Percentiles rank a stretch among this genome's conserved stretches.
Conservation (phyloP, 2,888 invertebrate species). For the Troilus luridus region DNA sequence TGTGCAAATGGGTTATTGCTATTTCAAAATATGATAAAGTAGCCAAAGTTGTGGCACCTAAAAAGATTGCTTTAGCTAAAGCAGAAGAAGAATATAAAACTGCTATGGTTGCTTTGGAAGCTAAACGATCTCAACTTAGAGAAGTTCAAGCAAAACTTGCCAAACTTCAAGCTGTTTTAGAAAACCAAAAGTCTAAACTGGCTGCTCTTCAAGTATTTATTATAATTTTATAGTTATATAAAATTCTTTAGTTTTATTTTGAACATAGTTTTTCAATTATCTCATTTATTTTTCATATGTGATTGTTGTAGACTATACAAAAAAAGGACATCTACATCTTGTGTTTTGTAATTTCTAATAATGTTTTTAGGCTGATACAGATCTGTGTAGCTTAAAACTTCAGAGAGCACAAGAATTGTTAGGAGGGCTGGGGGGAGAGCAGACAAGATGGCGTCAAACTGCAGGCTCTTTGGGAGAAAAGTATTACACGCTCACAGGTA, state of each 20-base stretch:
- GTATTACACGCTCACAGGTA: conserved; percentile 81
- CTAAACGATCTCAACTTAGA: conserved; percentile 82
- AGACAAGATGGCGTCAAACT: conserved; percentile 83
- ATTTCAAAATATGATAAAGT: conserved; percentile 96
- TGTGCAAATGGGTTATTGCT: conserved; percentile 96
- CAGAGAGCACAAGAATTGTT: conserved; percentile 94
- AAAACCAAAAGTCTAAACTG: conserved; percentile 77
- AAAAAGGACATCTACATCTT: background rate
- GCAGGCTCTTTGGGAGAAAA: conserved; percentile 79
- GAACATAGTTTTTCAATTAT: background rate
- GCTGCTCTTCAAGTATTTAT: conserved; percentile 76
- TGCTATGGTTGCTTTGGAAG: conserved; percentile 81
- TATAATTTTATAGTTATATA: background rate
- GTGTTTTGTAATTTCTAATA: conserved; percentile 74
- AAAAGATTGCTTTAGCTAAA: conserved; percentile 88
- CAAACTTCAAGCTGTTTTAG: conserved; percentile 71
- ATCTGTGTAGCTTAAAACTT: conserved; percentile 88
- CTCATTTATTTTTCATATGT: background rate
- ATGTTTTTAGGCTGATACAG: conserved; percentile 79
- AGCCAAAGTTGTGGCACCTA: conserved; percentile 92
- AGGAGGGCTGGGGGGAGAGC: conserved; percentile 92
- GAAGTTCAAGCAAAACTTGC: conserved; percentile 72
- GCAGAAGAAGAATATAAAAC: conserved; percentile 86
- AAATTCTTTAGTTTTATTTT: background rate
- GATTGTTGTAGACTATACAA: background rate